Evolutionary conservation across 2,797 vertebrate genomes (phyloP), one percentile per base, ranked within the genome.

Genomic region (Sebastes steindachneri): DNA sequence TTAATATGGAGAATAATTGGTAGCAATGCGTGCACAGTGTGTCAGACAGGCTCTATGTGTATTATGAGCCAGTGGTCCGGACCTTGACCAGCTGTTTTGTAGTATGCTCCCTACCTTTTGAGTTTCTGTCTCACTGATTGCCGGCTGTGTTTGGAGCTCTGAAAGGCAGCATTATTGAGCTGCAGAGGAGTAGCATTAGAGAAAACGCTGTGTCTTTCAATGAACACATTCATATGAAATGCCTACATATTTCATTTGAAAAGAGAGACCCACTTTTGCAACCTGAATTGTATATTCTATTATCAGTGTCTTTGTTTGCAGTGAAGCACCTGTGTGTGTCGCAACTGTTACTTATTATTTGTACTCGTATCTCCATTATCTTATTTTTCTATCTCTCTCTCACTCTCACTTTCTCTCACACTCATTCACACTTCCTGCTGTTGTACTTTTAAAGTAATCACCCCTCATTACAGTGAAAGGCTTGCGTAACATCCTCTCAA

Each of bases 401-500:
- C 12, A 41, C 37, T 41, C 37, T 41, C 41, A 45, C 41, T 3
- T 17, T 17, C 41, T 74, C 31, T 62, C 51, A 62, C 79, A 23
- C 57, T 69, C 75, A 71, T 64, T 86, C 80, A 70, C 83, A 87
- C 75, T 88, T 94, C 91, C 89, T 93, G 89, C 88, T 88, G 86
- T 82, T 83, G 59, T 57, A 69, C 79, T 85, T 88, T 78, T 41
- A 83, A 76, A 80, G 59, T 75, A 83, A 83, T 88, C 83, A 54
- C 48, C 62, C 51, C 17, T 86, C 67, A 64, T 83, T 77, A 88
- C 70, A 67, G 55, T 75, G 65, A 58, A 69, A 77, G 70, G 54
- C 77, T 93, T 94, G 88, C 67, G 64, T 89, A 94, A 94, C 73
- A 86, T 89, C 88, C 90, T 87, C 69, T 86, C 68, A 68, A 54